Percentiles rank a stretch among this genome's conserved stretches.
Conservation (phyloP, 2,113 vertebrate genomes). For the Mellivora capensis region DNA sequence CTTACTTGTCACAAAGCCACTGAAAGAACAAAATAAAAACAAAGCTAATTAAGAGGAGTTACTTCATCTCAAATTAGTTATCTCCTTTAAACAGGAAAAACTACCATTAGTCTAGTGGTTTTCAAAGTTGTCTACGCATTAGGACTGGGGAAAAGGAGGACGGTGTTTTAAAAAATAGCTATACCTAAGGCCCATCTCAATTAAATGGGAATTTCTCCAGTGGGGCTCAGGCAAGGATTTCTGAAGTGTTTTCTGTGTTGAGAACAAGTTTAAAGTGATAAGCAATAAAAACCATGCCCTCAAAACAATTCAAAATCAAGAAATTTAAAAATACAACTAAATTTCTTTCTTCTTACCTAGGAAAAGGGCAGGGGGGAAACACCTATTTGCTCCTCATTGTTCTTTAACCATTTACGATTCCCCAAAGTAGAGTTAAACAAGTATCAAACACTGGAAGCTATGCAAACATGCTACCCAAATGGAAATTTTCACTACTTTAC, state of each 20-base stretch:
- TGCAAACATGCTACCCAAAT: slow-evolving; percentile 37
- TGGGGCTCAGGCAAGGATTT: neutral
- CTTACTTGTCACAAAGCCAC: slow-evolving; percentile 40
- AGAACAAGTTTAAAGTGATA: slow-evolving; percentile 36
- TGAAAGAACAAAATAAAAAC: slow-evolving; percentile 30
- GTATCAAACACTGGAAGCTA: neutral
- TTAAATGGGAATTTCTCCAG: neutral
- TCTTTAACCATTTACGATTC: slow-evolving; percentile 37
- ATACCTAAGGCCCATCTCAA: neutral
- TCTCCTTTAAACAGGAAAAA: slow-evolving; percentile 60
- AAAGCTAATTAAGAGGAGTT: slow-evolving; percentile 37
- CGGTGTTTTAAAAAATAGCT: neutral
- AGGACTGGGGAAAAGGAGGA: neutral
- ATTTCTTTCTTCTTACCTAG: slow-evolving; percentile 7
- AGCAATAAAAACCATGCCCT: neutral
- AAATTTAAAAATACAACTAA: neutral
- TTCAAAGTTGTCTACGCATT: neutral
- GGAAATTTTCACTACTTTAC: slow-evolving; percentile 20
- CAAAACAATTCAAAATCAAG: slow-evolving; percentile 40
- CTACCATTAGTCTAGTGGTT: neutral
- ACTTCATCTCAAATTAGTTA: slow-evolving; percentile 3
- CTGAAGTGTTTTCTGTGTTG: slow-evolving; percentile 1
- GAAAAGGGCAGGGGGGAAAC: neutral
- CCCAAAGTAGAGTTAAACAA: neutral
- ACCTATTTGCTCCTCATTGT: slow-evolving; percentile 6